phyloP scores from a whole-genome alignment of 2,113 vertebrate species.

The Oceanodroma tethys region DNA sequence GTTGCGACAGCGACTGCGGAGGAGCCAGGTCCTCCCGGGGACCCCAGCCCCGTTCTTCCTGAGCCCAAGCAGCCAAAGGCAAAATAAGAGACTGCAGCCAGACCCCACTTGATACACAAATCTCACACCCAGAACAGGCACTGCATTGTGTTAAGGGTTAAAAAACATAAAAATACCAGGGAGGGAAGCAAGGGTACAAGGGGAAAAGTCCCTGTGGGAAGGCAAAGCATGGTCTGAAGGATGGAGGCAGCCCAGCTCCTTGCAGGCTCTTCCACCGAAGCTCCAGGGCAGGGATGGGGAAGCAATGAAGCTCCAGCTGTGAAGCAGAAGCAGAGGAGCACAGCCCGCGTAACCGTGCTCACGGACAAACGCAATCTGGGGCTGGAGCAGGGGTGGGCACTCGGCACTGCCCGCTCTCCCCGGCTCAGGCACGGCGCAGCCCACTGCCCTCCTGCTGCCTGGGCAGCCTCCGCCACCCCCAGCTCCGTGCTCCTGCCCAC shows the following conservation, averaged over 20 bases:
- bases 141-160: neutral
- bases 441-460: neutral
- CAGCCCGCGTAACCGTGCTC: rapidly evolving
- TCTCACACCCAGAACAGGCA: neutral
- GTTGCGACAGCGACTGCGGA: neutral
- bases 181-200: neutral
- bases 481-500: neutral
- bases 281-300: neutral
- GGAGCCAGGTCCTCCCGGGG: neutral
- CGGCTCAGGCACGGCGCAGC: neutral
- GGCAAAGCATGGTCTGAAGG: neutral
- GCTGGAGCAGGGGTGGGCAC: neutral
- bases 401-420: neutral
- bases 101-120: neutral
- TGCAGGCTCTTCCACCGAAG: neutral
- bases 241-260: neutral
- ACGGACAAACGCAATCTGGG: rapidly evolving
- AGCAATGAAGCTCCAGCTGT: neutral
- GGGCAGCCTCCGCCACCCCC: neutral
- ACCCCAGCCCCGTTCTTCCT: neutral
- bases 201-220: neutral
- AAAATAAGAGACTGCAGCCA: neutral
- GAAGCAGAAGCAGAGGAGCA: neutral
- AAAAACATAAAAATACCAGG: neutral
- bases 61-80: neutral